A percentile compares a stretch with the other conserved stretches of the same genome.
Conservation (phyloP, 2,797 vertebrate genomes). For the Brachyalestes nurse region DNA sequence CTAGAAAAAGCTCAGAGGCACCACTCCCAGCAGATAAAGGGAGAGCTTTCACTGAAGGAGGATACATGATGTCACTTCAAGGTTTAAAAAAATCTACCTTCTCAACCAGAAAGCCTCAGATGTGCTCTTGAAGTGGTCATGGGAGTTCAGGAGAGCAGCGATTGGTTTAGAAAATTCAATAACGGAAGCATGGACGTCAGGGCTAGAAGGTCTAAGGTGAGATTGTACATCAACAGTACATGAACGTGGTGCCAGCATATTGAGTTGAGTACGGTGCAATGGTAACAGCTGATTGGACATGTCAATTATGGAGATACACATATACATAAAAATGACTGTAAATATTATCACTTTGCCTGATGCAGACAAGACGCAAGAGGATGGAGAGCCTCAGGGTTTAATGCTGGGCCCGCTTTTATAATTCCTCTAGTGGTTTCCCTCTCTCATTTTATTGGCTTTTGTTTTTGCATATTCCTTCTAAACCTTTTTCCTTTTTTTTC, state of each 20-base stretch:
- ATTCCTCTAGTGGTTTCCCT: neutral
- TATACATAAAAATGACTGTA: neutral
- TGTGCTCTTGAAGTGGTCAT: slow-evolving; percentile 19
- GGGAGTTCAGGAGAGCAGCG: neutral
- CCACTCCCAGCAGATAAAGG: neutral
- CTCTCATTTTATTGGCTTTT: neutral
- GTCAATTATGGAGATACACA: neutral
- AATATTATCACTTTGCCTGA: neutral
- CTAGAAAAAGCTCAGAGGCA: neutral
- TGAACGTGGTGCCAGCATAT: neutral
- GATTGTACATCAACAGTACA: neutral
- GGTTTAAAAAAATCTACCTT: neutral
- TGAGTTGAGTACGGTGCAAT: neutral
- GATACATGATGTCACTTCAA: neutral
- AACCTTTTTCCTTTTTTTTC: neutral
- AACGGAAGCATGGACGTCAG: neutral
- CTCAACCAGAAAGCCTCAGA: neutral
- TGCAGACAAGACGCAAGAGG: neutral
- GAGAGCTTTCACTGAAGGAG: neutral
- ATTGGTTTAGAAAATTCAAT: neutral
- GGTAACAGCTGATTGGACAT: neutral
- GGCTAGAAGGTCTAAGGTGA: neutral
- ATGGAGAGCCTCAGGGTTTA: neutral
- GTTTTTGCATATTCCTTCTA: neutral
- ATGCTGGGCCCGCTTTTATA: neutral